Evolutionary conservation across 2,888 invertebrate species (phyloP), one percentile per base, ranked within the genome.

Genomic region (Schizotus pectinicornis): DNA sequence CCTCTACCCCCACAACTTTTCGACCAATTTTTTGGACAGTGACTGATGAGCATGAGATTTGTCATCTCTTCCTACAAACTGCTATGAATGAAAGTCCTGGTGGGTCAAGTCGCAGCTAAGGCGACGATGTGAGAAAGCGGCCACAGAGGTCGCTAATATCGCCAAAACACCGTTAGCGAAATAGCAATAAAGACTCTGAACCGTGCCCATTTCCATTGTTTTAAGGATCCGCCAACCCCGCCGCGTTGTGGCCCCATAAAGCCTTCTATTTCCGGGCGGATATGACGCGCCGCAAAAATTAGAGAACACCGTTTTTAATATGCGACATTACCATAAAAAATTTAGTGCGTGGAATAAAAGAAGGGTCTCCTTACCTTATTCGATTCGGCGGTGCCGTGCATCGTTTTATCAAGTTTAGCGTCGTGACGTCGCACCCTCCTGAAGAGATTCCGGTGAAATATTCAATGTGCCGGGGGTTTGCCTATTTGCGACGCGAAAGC

Each of bases 401-500:
- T 14, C 34, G 30, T 48, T 36, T 38, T 32, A 31, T 48, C 48
- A 38, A 41, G 22, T 14, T 22, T 50, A 39, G 41, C 47, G 30
- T 34, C 35, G 11, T 22, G 37, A n/a, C n/a, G 37, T 31, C 37
- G 38, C 47, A 8, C 32, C 30, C 52, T 31, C 36, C 43, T 38
- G 38, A 45, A 46, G 6, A 48, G 55, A 48, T 55, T 55, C 47
- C 47, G 34, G 38, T 32, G 11, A 34, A 41, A 47, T 39, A 52
- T 53, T 47, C 54, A 13, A 47, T 41, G 49, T 49, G 49, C 5
- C 5, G 22, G 22, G 49, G 42, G 37, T 56, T 56, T 56, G 48
- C 49, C 49, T 56, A 43, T 56, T 49, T 49, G 42, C 43, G 42
- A 53, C 42, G 52, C 43, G 38, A 45, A 41, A 59, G 48, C 54